Evolutionary conservation across 2,888 invertebrate species (phyloP).

Genomic region (Penaeus monodon): DNA sequence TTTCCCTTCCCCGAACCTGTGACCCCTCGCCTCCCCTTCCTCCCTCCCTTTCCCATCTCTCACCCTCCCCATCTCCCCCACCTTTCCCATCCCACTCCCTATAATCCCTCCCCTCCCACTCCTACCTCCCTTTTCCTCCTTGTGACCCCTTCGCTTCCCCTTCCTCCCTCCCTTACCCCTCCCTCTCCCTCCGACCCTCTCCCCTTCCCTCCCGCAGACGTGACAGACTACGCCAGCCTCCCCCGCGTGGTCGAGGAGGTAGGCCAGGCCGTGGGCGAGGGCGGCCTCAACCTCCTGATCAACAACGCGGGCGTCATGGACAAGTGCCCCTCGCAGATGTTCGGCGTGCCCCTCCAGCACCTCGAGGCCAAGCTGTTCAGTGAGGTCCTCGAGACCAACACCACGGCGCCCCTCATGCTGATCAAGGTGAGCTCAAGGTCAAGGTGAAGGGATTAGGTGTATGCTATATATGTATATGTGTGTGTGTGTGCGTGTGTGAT

Average conservation of each 20-base stretch:
- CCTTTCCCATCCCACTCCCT: too few relatives aligned
- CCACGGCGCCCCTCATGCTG: constrained; percentile 41
- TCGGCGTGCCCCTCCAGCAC: constrained; percentile 18
- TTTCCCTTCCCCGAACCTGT: too few relatives aligned
- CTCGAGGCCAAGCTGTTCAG: constrained; percentile 19
- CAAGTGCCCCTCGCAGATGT: constrained; percentile 14
- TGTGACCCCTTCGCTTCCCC: too few relatives aligned
- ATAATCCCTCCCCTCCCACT: too few relatives aligned
- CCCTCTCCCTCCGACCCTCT: neutral
- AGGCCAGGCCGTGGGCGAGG: constrained; percentile 4
- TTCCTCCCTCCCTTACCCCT: too few relatives aligned
- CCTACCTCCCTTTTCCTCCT: too few relatives aligned
- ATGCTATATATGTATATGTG: too few relatives aligned
- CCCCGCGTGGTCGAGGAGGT: constrained; percentile 33
- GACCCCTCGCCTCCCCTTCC: too few relatives aligned
- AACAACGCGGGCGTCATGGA: constrained; percentile 49
- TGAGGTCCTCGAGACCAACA: constrained; percentile 38
- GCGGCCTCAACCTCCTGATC: constrained; percentile 42
- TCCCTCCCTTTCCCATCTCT: too few relatives aligned
- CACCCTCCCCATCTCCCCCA: too few relatives aligned
- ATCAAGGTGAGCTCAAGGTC: constrained; percentile 11
- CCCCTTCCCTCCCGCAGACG: constrained; percentile 15
- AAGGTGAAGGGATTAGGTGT: too few relatives aligned
- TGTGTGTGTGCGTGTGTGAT: too few relatives aligned
- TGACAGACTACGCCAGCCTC: constrained; percentile 29